Conservation (phyloP, 2,888 invertebrate genomes). For the Drosophila peninsularis region DNA sequence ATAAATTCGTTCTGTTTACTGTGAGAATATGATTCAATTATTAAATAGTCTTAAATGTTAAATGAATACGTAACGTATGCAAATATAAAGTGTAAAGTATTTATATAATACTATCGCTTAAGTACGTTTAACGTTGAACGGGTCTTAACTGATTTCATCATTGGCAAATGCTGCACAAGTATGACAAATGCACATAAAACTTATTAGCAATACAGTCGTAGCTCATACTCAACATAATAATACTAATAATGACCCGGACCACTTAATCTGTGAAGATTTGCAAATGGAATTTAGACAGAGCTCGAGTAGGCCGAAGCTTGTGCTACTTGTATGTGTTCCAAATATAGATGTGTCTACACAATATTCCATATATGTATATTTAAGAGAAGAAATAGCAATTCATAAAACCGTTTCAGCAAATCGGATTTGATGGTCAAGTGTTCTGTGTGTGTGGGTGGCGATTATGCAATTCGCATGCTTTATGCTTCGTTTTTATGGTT, state of each 20-base stretch:
- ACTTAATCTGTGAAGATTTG: constrained; percentile 11
- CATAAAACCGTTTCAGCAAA: constrained; percentile 29
- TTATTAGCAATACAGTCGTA: not conserved
- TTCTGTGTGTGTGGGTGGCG: constrained; percentile 13
- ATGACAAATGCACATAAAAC: constrained; percentile 5
- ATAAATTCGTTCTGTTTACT: not conserved
- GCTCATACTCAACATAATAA: not conserved
- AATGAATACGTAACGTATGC: not conserved
- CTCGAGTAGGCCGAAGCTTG: not conserved
- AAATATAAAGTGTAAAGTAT: not conserved
- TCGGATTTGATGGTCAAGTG: constrained; percentile 38
- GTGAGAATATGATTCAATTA: not conserved
- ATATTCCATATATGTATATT: not conserved
- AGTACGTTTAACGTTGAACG: not conserved
- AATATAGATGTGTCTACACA: not conserved
- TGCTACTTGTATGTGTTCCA: not conserved
- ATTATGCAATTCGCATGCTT: constrained; percentile 21
- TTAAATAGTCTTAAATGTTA: not conserved
- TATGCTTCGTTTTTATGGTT: constrained; percentile 27
- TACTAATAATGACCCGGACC: not conserved
- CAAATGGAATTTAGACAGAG: constrained; percentile 8
- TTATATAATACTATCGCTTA: not conserved
- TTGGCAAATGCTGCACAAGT: not conserved
- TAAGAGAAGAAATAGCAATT: not conserved
- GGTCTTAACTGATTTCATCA: not conserved